These are phyloP conservation scores for Thereuonema tuberculata DNA, from an alignment of 1,140 invertebrate species.

Conservation along the genomic window DNA sequence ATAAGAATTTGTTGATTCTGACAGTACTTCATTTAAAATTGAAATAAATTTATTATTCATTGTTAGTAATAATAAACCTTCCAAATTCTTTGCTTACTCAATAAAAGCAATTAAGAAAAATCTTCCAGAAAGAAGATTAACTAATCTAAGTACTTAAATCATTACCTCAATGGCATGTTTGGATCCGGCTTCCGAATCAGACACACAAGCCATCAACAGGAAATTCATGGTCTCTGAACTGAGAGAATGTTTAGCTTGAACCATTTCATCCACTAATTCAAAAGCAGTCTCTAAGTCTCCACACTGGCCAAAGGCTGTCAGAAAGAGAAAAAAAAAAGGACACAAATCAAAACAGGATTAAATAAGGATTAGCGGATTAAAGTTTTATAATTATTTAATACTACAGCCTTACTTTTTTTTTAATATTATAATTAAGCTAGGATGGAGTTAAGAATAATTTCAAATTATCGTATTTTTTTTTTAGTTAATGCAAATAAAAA, in stretches of 20 bases:
- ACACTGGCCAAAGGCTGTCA: constrained; percentile 59
- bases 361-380: not conserved
- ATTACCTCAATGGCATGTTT: constrained; percentile 52
- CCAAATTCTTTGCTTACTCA: no score
- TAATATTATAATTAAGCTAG: no score
- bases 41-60: no score
- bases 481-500: no score
- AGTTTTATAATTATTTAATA: not conserved
- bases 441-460: no score
- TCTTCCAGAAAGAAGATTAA: no score
- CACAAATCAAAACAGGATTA: not conserved
- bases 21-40: no score
- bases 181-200: constrained; percentile 61
- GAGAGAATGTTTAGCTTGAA: constrained; percentile 42
- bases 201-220: constrained; percentile 65
- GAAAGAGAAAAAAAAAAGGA: constrained; percentile 14
- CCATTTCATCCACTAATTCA: constrained; percentile 68
- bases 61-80: no score
- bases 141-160: no score
- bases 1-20: no score
- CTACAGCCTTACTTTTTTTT: not conserved
- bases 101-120: no score
- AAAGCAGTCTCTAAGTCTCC: constrained; percentile 61
- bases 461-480: no score
- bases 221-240: constrained; percentile 56